Percentiles rank a stretch among this genome's conserved stretches.
Conservation (phyloP, 2,888 invertebrate species). For the Lepidonotus clava region DNA sequence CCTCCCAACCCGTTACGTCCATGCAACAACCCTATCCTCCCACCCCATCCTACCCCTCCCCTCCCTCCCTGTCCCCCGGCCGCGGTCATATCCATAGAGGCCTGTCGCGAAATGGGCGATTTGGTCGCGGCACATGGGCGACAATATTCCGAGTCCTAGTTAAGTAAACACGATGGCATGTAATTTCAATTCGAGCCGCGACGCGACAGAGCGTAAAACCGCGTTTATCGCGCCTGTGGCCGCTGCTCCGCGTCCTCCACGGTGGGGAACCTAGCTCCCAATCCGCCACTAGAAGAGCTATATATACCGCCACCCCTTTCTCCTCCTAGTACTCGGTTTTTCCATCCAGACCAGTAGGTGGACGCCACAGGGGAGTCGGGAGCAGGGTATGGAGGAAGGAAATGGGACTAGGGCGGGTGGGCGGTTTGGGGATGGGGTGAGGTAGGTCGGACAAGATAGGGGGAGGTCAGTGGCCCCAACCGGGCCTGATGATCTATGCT, state of each 20-base stretch:
- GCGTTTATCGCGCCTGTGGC: not conserved
- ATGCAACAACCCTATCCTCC: not conserved
- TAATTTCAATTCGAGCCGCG: constrained; percentile 37
- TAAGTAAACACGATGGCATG: not conserved
- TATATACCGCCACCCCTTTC: too few species aligned
- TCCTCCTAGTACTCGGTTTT: too few species aligned
- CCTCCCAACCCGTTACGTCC: too few species aligned
- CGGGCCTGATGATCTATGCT: not conserved
- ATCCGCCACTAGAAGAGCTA: too few species aligned
- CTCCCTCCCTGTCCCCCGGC: not conserved
- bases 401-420: not conserved
- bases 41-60: not conserved
- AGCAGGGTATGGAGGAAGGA: too few species aligned
- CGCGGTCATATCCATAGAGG: not conserved
- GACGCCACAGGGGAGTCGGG: too few species aligned
- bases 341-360: not conserved
- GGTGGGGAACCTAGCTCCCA: too few species aligned
- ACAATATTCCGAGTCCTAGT: not conserved
- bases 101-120: not conserved
- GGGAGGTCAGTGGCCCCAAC: not conserved
- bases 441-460: not conserved
- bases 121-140: not conserved
- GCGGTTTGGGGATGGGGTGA: too few species aligned
- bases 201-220: constrained; percentile 10
- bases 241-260: not conserved